Base-by-base conservation (phyloP, 2,113 vertebrate species). In the Siniperca chuatsi region DNA sequence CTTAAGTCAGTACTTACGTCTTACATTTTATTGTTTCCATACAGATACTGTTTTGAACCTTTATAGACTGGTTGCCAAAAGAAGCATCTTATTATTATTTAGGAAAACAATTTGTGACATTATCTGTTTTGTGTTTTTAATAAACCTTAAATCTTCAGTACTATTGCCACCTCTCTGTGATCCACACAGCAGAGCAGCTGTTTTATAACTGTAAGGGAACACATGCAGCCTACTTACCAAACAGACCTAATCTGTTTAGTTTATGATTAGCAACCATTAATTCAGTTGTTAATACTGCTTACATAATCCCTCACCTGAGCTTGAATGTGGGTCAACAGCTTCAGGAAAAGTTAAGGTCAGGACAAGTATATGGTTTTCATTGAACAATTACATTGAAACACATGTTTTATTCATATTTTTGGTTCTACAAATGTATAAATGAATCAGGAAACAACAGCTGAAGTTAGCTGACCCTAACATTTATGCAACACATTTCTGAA, bases 231-330 rank as follows among this genome's bases (percentile, higher is more conserved):
- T 72, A 57, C 66, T 79, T 82, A 72, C 46, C 60, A 57, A 83
- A 50, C 81, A 23, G 29, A 79, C 67, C 58, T 92, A 91, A 92
- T 78, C 87, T 75, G 61, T 71, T 92, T 85, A 87, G 69, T 79
- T 48, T 60, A 75, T 75, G 85, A 92, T 94, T 92, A 92, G 87
- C 74, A 80, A 35, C 8, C 0, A 78, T 67, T 82, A 44, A 79
- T 85, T 23, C 71, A 46, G 55, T 33, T 60, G 37, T 40, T 88
- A 81, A 85, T 80, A 15, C 69, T 9, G 29, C 65, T 85, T 91
- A 83, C 42, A 69, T 81, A 87, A 91, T 3, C n/a, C 46, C 33
- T 67, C 79, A 68, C 79, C 83, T 79, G 37, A 60, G 12, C 57
- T n/a, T 37, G 8, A 81, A 93, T 84, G 67, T 87, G 69, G 84